Evolutionary conservation across 1,140 invertebrate genomes (phyloP).

Genomic region (Cecropterus lyciades): DNA sequence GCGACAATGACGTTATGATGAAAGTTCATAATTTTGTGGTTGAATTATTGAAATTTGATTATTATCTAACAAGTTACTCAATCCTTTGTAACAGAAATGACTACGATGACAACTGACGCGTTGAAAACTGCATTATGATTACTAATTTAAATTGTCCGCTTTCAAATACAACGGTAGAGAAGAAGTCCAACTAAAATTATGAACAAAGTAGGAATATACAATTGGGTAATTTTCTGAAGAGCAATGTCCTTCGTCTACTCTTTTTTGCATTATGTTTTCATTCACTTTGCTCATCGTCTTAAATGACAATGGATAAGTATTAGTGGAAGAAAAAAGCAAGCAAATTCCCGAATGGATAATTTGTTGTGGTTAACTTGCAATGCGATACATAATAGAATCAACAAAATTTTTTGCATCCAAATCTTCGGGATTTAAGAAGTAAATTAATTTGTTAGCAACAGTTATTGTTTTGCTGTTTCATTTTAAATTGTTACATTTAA

Average conservation of each 20-base stretch:
- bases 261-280: not conserved
- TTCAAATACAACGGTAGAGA: not conserved
- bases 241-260: not conserved
- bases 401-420: not conserved
- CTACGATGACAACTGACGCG: too few relatives aligned
- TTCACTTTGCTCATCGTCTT: not conserved
- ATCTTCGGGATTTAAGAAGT: not conserved
- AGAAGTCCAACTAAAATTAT: not conserved
- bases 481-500: too few relatives aligned
- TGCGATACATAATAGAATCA: not conserved
- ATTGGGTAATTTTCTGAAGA: not conserved
- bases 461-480: too few relatives aligned
- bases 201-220: not conserved
- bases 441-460: too few relatives aligned
- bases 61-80: not conserved
- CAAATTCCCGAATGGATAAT: not conserved
- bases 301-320: constrained; percentile 6
- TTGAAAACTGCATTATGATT: too few relatives aligned
- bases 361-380: constrained; percentile 1
- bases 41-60: not conserved
- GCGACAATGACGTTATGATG: constrained; percentile 12
- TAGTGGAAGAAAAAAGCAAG: not conserved
- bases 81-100: not conserved
- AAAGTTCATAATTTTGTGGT: constrained; percentile 8
- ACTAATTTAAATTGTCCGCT: too few relatives aligned